Conservation (phyloP, 2,888 invertebrate genomes). For the Smittia sp. region DNA sequence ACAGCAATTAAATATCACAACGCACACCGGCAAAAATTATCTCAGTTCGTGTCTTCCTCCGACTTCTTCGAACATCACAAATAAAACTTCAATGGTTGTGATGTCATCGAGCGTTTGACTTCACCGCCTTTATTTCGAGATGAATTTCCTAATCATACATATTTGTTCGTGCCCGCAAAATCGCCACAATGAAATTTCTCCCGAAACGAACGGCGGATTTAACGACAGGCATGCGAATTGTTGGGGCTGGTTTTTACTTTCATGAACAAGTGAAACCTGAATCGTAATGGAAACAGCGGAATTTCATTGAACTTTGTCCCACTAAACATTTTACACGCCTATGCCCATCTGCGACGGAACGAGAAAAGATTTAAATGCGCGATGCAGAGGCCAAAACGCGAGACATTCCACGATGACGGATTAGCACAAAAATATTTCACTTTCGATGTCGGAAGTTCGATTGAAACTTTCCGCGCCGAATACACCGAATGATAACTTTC, state of each 20-base stretch:
- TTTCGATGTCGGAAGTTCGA: background rate
- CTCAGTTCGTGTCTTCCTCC: too few species aligned
- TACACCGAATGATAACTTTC: too few species aligned
- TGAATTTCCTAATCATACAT: too few species aligned
- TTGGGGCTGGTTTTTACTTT: background rate
- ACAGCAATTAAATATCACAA: too few species aligned
- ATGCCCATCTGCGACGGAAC: background rate
- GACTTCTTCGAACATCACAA: too few species aligned
- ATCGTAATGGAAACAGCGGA: constrained; percentile 7
- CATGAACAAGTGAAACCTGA: constrained; percentile 20
- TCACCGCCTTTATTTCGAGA: too few species aligned
- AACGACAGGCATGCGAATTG: background rate
- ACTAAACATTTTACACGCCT: constrained; percentile 2
- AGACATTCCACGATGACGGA: constrained; percentile 26
- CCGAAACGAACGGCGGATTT: background rate
- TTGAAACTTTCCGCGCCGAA: too few species aligned
- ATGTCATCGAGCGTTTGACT: too few species aligned
- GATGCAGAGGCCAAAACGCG: background rate
- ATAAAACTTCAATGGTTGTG: too few species aligned
- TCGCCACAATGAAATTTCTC: constrained; percentile 22
- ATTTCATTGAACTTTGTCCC: constrained; percentile 37
- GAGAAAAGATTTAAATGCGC: constrained; percentile 36
- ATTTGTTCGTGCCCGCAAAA: too few species aligned
- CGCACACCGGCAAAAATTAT: too few species aligned
- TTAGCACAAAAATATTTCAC: background rate